A percentile compares a stretch with the other conserved stretches of the same genome.
Evolutionary conservation across 2,888 invertebrate genomes (phyloP).

Genomic region (Machimus rusticus): DNA sequence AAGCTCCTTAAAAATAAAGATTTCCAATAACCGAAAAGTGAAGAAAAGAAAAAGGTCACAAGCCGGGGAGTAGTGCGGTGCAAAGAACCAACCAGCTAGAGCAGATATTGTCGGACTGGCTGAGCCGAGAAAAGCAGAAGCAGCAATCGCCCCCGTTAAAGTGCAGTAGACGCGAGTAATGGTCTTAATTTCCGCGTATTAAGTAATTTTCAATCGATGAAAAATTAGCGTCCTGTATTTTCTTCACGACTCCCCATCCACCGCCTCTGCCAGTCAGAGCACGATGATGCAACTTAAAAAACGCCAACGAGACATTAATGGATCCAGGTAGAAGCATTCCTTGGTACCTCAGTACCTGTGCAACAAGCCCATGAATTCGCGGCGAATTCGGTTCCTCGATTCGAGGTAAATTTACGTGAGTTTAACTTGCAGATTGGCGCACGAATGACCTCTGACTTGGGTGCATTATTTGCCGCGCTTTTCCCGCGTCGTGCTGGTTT

Average conservation of each 20-base stretch:
- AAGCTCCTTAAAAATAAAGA: background rate
- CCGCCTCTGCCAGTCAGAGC: background rate
- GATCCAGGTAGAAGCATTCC: slow-evolving; percentile 16
- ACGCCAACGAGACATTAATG: slow-evolving; percentile 2
- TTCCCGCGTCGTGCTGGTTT: background rate
- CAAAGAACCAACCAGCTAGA: background rate
- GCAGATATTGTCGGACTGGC: background rate
- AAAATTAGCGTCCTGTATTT: slow-evolving; percentile 36
- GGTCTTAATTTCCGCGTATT: slow-evolving; percentile 40
- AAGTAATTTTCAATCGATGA: slow-evolving; percentile 38
- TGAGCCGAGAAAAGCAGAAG: slow-evolving; percentile 17
- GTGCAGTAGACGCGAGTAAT: slow-evolving; percentile 6
- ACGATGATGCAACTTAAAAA: slow-evolving; percentile 12
- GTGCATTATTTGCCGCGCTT: slow-evolving; percentile 5
- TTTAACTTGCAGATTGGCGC: slow-evolving; percentile 35
- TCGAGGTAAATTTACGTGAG: slow-evolving; percentile 29
- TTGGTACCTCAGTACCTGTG: background rate
- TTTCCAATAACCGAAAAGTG: slow-evolving; percentile 11
- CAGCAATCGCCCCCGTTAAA: slow-evolving; percentile 32
- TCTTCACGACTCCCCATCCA: background rate
- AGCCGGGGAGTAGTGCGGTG: background rate
- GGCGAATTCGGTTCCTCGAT: background rate
- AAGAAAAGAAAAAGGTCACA: slow-evolving; percentile 13
- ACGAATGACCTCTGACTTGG: slow-evolving; percentile 39
- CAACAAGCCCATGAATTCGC: background rate